Conservation (phyloP, 2,888 invertebrate genomes). For the Epinotia bilunana region DNA sequence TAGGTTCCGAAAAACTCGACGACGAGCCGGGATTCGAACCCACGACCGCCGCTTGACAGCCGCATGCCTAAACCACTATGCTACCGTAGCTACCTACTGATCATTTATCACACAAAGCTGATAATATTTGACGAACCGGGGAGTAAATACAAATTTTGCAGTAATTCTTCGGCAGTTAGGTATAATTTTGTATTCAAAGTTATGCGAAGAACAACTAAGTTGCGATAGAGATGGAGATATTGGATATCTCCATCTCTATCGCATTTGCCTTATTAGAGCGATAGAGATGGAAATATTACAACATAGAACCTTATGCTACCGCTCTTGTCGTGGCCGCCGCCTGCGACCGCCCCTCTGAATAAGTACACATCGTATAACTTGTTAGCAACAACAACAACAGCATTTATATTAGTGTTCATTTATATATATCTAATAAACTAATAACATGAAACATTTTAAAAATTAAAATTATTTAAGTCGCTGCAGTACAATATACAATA, state of each 20-base stretch:
- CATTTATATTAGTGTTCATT: constrained; percentile 76
- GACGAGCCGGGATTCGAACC: too few relatives aligned
- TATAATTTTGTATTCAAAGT: neutral
- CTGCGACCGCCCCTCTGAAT: constrained; percentile 65
- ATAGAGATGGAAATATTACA: neutral
- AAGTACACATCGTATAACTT: constrained; percentile 80
- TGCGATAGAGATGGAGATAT: too few relatives aligned
- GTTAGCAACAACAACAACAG: constrained; percentile 84
- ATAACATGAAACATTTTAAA: constrained; percentile 55
- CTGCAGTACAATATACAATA: constrained; percentile 40
- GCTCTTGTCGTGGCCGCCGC: constrained; percentile 48
- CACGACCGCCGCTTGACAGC: too few relatives aligned
- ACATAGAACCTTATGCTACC: neutral
- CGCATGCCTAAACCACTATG: too few relatives aligned
- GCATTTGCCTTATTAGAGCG: neutral
- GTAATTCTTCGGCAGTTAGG: neutral
- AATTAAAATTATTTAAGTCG: constrained; percentile 47
- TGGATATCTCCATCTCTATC: neutral
- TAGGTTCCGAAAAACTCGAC: too few relatives aligned
- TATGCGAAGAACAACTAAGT: neutral
- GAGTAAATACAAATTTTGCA: neutral
- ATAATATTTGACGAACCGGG: neutral
- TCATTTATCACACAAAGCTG: constrained; percentile 7
- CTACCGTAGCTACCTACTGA: constrained; percentile 26
- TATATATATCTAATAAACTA: constrained; percentile 69